Base-by-base conservation (phyloP, 2,113 vertebrate genomes). In the Ardeotis arabs region DNA sequence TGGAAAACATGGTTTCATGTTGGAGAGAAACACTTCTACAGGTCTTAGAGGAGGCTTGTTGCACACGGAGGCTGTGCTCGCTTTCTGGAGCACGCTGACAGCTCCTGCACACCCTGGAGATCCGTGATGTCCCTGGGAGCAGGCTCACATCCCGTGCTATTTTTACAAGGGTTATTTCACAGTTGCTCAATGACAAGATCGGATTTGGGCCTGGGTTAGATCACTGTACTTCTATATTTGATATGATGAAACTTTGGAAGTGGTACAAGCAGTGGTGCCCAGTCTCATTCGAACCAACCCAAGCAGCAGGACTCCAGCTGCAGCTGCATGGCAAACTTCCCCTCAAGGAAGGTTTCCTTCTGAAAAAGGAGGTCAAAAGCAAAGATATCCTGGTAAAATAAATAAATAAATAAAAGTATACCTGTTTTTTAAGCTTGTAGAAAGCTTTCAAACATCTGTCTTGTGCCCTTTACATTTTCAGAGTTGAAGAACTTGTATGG, bases 21-120 rank as follows among this genome's bases (percentile, higher is more conserved):
- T 31, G 7, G 73, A 85, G 37, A 52, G 73, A 72, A 59, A 35
- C 64, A 17, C 28, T 47, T 84, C 44, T 56, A 7, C 31, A 52
- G 64, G 37, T 81, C 52, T 70, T 67, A 68, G 56, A 72, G 91
- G 52, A 89, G 21, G 29, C 28, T 85, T 22, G 45, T 27, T 64
- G 62, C 9, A 3, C 41, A 41, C 4, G 1, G 0, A 0, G 47
- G 35, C 70, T 85, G 75, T 49, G 62, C 44, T 91, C 0, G 0
- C 41, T 76, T 79, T 92, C 62, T 69, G 64, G 76, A 92, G 89
- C 76, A 15, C 0, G 0, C 44, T 9, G 80, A 10, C 0, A 2
- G 53, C 67, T 96, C 55, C 68, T 87, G 80, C 45, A 15, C 0
- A 0, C 49, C 6, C 37, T 22, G 25, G 53, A 59, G 39, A 64